Base-by-base conservation (phyloP, 2,888 invertebrate genomes). In the Trissolcus brochymenae region DNA sequence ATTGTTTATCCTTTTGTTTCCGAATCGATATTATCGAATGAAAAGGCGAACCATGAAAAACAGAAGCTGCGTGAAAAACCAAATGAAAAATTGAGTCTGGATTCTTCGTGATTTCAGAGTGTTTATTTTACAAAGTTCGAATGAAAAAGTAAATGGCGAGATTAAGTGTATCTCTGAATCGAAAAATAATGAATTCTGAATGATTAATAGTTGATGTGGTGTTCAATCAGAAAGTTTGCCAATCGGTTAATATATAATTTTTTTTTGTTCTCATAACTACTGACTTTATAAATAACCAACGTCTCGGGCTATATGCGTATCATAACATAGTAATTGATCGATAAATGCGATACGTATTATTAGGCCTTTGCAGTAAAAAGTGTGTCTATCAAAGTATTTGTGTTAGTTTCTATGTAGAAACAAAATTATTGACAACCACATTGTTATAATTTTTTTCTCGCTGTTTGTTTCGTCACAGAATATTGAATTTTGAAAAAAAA, bases 251-350 rank as follows among this genome's bases (percentile, higher is more conserved):
- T 53, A 59, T 49, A 40, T 49, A 57, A 59, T 2, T 1, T 57
- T 41, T 57, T 62, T 67, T n/a, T n/a, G n/a, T n/a, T 67, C 73
- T 55, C 59, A 54, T 74, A 56, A 62, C 14, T 74, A 16, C 49
- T 62, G 55, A 66, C 66, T 73, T 73, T 72, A 66, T 51, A 66
- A 61, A 73, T 73, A 65, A 50, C 54, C 21, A 16, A 6, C 29
- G 21, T 14, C 16, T 51, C 11, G 46, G 46, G 46, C 41, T 60
- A 60, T 60, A 59, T 67, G 64, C 21, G 35, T 62, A 67, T 74
- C 60, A 62, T 62, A 68, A 57, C 74, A 66, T 49, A 60, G 57
- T 74, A 62, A 67, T 53, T 74, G 74, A 67, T 74, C 67, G 67
- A 74, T 74, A 67, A 61, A 19, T 53, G 62, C 40, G 53, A 67